Percentiles rank a stretch among this genome's conserved stretches.
Evolutionary conservation across 1,140 invertebrate species (phyloP).

Genomic region (Brachionus plicatilis): DNA sequence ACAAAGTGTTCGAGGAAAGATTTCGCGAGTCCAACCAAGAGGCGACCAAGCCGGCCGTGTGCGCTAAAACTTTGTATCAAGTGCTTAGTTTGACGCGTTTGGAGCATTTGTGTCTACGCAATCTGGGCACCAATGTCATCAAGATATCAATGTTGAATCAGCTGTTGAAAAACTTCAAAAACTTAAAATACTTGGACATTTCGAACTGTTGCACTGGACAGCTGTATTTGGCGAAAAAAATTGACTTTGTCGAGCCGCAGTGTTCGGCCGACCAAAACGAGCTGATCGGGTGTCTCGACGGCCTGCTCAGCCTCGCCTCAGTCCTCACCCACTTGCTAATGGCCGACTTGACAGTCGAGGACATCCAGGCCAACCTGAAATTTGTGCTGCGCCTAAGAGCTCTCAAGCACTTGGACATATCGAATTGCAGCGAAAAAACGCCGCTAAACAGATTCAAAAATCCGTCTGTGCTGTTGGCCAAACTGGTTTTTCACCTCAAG

Average conservation of each 20-base stretch:
- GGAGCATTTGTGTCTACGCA: background rate
- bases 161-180: conserved; percentile 9
- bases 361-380: background rate
- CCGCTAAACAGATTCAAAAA: conserved; percentile 60
- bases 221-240: conserved; percentile 5
- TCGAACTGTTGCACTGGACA: background rate
- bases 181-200: conserved; percentile 30
- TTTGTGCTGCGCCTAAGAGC: background rate
- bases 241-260: background rate
- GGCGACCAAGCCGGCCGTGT: too few species aligned
- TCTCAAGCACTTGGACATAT: conserved; percentile 11
- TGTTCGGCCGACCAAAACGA: background rate
- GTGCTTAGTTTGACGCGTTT: background rate
- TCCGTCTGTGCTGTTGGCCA: conserved; percentile 64
- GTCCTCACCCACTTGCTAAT: conserved; percentile 1
- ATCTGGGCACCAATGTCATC: conserved; percentile 13
- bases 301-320: background rate
- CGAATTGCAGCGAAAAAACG: conserved; percentile 25
- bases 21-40: background rate
- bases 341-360: conserved; percentile 16
- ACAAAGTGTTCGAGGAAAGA: conserved; percentile 2
- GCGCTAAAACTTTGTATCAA: background rate
- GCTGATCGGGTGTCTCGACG: background rate
- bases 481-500: conserved; percentile 68
- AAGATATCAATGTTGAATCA: conserved; percentile 18